Evolutionary conservation across 23 tunicate species (phyloP).

Genomic region (Trididemnum nubilum): DNA sequence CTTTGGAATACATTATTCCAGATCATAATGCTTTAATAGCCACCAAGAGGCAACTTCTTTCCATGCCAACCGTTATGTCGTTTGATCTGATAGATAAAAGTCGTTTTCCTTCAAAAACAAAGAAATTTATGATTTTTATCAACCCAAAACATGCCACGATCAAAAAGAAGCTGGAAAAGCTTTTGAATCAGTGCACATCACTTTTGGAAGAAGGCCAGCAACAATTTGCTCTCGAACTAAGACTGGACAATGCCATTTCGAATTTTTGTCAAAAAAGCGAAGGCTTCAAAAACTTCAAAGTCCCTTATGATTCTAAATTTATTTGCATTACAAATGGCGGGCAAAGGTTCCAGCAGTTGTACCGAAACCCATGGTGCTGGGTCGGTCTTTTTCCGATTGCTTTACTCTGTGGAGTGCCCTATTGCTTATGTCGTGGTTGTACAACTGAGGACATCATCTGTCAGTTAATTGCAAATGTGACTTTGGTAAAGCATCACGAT

Average conservation of each 20-base stretch:
- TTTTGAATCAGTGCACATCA: neutral
- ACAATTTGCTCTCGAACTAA: neutral
- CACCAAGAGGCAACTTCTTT: neutral
- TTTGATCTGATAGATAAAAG: neutral
- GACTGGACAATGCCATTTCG: slow-evolving; percentile 6
- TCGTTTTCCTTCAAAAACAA: neutral
- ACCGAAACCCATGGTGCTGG: slow-evolving; percentile 28
- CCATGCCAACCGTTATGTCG: slow-evolving; percentile 11
- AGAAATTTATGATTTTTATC: slow-evolving; percentile 3
- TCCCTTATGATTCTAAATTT: slow-evolving; percentile 1
- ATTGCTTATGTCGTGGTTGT: slow-evolving; percentile 20
- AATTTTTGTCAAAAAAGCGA: neutral
- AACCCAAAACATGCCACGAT: slow-evolving; percentile 13
- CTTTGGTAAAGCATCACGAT: slow-evolving; percentile 2
- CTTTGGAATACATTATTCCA: neutral
- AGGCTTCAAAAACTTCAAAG: neutral
- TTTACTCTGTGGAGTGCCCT: slow-evolving; percentile 7
- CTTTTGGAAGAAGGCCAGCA: neutral
- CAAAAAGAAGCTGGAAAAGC: slow-evolving; percentile 1
- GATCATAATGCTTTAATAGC: neutral
- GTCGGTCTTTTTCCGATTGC: neutral
- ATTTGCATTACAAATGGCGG: slow-evolving; percentile 18
- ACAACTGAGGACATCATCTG: neutral
- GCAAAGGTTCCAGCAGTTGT: neutral
- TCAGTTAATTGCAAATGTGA: slow-evolving; percentile 13